Evolutionary conservation across 2,888 invertebrate genomes (phyloP), one percentile per base, ranked within the genome.

Genomic region (Minunthozetes semirufus): DNA sequence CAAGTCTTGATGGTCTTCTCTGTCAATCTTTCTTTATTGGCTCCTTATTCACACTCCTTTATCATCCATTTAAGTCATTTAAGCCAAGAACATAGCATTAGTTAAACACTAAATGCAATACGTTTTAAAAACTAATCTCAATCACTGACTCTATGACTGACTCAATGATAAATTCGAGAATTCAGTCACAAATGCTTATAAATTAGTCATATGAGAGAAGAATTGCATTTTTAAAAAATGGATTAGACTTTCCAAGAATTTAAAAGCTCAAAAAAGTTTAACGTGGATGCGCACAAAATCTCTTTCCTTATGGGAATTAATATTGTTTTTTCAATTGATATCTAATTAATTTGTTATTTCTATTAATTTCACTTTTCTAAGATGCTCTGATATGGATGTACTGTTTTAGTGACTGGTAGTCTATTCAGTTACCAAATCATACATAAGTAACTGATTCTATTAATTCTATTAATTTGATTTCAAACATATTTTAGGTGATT

Each of bases 181-280:
- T 42, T 13, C 19, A 22, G 15, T 42, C 11, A 42, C 38, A 68
- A 38, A 68, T 68, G 38, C 68, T 63, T 42, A 68, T 68, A 68
- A 68, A 68, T 68, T 68, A 68, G 68, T 68, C 68, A 68, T 68
- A 68, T 68, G 42, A 68, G 68, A 42, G 68, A 68, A 11, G 19
- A 6, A 22, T 38, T 42, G 1, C 22, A 68, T 68, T 19, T 42
- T 15, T 42, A 68, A 42, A 63, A 68, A 29, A 68, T 17, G 68
- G 68, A 68, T 68, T 68, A 68, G 42, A 68, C 33, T 42, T 42
- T 38, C 33, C 5, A 61, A 68, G 13, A 19, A 19, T 46, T 22
- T 68, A 5, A 2, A n/a, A 19, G 5, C 50, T 50, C 50, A 50
- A 50, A 56, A 56, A 11, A 11, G 1, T 56, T 22, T 42, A 42